phyloP scores from a whole-genome alignment of 2,797 vertebrate species.

The Notoglanidium macrostoma region DNA sequence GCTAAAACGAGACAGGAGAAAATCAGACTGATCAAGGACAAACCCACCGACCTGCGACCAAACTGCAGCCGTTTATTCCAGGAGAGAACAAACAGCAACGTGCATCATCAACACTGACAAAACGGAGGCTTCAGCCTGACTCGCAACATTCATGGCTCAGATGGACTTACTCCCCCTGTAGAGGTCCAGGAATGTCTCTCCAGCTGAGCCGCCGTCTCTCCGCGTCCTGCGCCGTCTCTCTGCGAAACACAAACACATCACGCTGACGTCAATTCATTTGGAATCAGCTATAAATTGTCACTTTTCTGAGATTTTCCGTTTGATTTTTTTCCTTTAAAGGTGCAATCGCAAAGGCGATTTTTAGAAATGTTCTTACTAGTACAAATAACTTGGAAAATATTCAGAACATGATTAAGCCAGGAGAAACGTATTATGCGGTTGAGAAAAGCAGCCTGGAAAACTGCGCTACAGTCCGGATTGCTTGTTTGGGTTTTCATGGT shows the following conservation, averaged over 20 bases:
- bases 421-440: too few species aligned
- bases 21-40: neutral
- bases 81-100: neutral
- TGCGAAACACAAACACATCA: constrained; percentile 53
- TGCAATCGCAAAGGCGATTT: neutral
- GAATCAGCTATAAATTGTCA: too few species aligned
- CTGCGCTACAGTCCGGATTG: too few species aligned
- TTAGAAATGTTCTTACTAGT: neutral
- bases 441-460: too few species aligned
- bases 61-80: neutral
- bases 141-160: neutral
- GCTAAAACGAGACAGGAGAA: constrained; percentile 66
- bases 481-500: too few species aligned
- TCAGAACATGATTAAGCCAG: too few species aligned
- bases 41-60: neutral
- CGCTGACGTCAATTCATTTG: neutral
- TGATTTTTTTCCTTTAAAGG: neutral
- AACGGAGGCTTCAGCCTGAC: neutral
- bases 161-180: constrained; percentile 88
- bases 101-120: neutral
- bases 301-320: too few species aligned
- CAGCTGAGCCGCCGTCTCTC: constrained; percentile 73
- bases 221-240: constrained; percentile 66
- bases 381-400: neutral
- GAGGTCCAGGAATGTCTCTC: constrained; percentile 89